Evolutionary conservation across 2,888 invertebrate species (phyloP).

Genomic region (Polyploca ridens): DNA sequence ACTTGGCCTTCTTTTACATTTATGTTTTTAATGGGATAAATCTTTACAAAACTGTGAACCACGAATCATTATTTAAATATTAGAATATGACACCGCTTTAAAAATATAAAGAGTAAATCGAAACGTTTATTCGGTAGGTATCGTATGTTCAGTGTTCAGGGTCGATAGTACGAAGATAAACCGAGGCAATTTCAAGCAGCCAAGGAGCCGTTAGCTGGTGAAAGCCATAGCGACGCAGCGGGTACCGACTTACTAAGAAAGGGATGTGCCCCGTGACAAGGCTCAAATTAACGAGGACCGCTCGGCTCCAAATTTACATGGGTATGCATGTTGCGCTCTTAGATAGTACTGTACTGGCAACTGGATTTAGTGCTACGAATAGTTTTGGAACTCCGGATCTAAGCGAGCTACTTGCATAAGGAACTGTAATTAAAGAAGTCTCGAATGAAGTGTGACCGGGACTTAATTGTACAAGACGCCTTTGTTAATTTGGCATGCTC

Average conservation of each 20-base stretch:
- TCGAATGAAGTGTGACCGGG: constrained; percentile 56
- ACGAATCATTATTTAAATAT: not conserved
- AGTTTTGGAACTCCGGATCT: constrained; percentile 67
- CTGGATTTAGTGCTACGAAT: constrained; percentile 76
- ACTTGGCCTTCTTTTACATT: too few relatives aligned
- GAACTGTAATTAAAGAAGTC: constrained; percentile 73
- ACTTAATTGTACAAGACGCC: constrained; percentile 47
- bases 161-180: constrained; percentile 63
- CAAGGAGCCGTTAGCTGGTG: constrained; percentile 54
- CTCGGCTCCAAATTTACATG: constrained; percentile 75
- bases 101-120: constrained; percentile 26
- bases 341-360: constrained; percentile 64
- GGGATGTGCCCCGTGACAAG: constrained; percentile 79
- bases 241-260: constrained; percentile 70
- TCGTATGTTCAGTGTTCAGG: constrained; percentile 32
- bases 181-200: constrained; percentile 57
- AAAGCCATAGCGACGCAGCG: constrained; percentile 43
- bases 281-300: constrained; percentile 75
- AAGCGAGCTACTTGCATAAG: constrained; percentile 54
- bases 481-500: constrained; percentile 32
- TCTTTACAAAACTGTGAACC: too few relatives aligned
- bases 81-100: constrained; percentile 3
- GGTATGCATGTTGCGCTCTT: constrained; percentile 76
- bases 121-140: constrained; percentile 38
- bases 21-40: too few relatives aligned